Conservation (phyloP, 2,888 invertebrate genomes). For the Rugalucina vietnamica region DNA sequence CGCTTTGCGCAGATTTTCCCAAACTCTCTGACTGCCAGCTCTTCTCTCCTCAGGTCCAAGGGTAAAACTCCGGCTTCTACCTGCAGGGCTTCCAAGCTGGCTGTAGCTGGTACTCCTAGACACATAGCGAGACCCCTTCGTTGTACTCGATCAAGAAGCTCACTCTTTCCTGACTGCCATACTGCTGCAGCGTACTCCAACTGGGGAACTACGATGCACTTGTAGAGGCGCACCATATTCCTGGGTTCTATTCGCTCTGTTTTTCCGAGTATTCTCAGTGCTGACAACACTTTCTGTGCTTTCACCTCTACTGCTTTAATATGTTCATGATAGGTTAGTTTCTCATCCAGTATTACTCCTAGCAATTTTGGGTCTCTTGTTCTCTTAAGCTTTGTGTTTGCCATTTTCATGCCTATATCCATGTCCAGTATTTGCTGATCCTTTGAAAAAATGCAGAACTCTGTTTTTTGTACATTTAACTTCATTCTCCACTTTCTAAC, state of each 20-base stretch:
- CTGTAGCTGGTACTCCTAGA: slow-evolving; percentile 11
- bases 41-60: no score
- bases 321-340: slow-evolving; percentile 21
- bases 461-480: slow-evolving; percentile 13
- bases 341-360: slow-evolving; percentile 21
- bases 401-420: neutral
- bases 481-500: slow-evolving; percentile 30
- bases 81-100: no score
- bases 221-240: slow-evolving; percentile 6
- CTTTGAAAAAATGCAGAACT: neutral
- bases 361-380: neutral
- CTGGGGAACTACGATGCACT: slow-evolving; percentile 10
- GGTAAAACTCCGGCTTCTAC: neutral
- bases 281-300: neutral
- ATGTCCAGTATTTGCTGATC: neutral
- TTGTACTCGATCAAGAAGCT: neutral
- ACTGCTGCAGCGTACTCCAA: slow-evolving; percentile 33
- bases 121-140: slow-evolving; percentile 13
- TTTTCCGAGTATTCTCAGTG: neutral
- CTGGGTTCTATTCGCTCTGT: slow-evolving; percentile 3
- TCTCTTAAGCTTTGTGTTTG: neutral
- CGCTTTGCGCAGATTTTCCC: no score
- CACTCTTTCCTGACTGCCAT: slow-evolving; percentile 26
- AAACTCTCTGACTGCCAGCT: no score
- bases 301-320: slow-evolving; percentile 4